Conservation (phyloP, 2,113 vertebrate genomes). For the Hypocryptadius cinnamomeus region DNA sequence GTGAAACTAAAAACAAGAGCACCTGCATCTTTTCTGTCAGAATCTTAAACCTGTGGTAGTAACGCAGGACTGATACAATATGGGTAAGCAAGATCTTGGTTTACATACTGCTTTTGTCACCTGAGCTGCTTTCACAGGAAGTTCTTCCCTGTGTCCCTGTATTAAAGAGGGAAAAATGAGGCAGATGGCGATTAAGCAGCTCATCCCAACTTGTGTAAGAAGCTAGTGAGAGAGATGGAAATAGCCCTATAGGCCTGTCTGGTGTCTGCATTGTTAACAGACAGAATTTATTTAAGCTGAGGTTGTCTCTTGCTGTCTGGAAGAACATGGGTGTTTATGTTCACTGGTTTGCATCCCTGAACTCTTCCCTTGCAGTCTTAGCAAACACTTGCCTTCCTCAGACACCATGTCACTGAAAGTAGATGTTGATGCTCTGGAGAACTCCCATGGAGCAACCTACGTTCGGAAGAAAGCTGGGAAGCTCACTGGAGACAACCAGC, state of each 20-base stretch:
- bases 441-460: slow-evolving; percentile 92
- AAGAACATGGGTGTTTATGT: not conserved
- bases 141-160: fast-evolving
- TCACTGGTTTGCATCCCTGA: slow-evolving; percentile 63
- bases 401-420: slow-evolving; percentile 93
- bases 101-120: not conserved
- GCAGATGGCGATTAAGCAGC: not conserved
- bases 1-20: not conserved
- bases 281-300: not conserved
- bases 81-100: not conserved
- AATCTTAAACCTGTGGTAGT: not conserved
- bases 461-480: slow-evolving; percentile 92
- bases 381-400: slow-evolving; percentile 91
- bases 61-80: not conserved
- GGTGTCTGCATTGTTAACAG: not conserved
- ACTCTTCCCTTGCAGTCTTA: slow-evolving; percentile 76
- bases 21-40: not conserved
- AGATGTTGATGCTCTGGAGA: slow-evolving; percentile 94
- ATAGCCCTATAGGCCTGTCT: not conserved
- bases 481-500: slow-evolving; percentile 79
- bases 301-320: not conserved
- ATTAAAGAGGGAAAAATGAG: not conserved
- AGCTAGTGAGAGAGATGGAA: not conserved
- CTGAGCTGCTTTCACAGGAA: not conserved
- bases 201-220: not conserved